Conservation (phyloP, 2,113 vertebrate species). For the Phaethornis superciliosus region DNA sequence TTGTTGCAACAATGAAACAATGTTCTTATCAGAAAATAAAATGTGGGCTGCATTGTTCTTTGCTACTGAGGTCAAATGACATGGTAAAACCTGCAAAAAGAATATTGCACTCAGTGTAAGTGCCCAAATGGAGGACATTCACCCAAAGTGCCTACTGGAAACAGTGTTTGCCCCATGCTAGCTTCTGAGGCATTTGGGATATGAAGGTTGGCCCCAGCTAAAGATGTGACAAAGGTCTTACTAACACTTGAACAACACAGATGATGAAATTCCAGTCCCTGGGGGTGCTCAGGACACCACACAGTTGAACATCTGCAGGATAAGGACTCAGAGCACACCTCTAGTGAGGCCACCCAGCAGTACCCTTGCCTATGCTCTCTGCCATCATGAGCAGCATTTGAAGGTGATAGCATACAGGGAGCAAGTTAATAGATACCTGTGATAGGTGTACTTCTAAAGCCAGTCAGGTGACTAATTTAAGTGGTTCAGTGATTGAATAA, state of each 20-base stretch:
- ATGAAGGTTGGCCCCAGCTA: neutral
- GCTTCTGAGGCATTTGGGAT: neutral
- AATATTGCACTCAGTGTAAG: neutral
- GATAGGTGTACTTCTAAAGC: neutral
- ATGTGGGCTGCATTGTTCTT: neutral
- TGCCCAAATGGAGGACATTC: neutral
- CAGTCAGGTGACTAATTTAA: neutral
- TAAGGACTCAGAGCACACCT: neutral
- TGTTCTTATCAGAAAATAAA: neutral
- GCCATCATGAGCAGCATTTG: neutral
- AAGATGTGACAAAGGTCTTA: neutral
- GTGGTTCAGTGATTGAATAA: neutral
- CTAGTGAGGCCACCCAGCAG: neutral
- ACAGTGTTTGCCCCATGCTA: rapidly evolving
- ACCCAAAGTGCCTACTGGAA: neutral
- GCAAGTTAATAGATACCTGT: neutral
- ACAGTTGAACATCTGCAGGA: neutral
- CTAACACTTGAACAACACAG: neutral
- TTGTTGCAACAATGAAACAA: neutral
- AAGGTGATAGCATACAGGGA: neutral
- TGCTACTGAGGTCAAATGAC: neutral
- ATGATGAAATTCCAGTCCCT: neutral
- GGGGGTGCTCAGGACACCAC: rapidly evolving
- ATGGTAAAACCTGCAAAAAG: neutral
- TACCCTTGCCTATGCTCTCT: neutral